phyloP scores from a whole-genome alignment of 1,140 invertebrate species.

The Leptopilina boulardi region DNA sequence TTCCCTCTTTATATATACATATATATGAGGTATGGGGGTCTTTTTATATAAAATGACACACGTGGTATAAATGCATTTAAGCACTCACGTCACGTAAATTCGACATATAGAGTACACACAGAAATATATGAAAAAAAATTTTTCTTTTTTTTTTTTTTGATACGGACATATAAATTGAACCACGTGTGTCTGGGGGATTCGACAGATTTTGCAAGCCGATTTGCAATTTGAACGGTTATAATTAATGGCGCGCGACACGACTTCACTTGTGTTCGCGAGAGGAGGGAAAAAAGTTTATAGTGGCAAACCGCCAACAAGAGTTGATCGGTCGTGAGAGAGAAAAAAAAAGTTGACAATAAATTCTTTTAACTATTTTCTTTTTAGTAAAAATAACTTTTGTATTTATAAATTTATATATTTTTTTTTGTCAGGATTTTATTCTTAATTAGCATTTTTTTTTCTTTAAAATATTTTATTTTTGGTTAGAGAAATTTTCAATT shows the following conservation, averaged over 20 bases:
- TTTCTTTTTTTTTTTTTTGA: too few relatives aligned
- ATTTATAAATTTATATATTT: neutral
- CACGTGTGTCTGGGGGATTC: slow-evolving; percentile 53
- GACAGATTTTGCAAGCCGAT: slow-evolving; percentile 60
- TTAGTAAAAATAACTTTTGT: neutral
- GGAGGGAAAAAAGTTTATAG: too few relatives aligned
- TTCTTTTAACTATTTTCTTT: neutral
- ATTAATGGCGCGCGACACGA: slow-evolving; percentile 56
- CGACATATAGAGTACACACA: neutral
- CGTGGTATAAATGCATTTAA: neutral
- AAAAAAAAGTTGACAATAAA: slow-evolving; percentile 22
- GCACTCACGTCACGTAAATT: neutral
- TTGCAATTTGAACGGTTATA: slow-evolving; percentile 65
- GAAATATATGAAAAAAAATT: neutral
- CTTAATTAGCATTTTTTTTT: too few relatives aligned
- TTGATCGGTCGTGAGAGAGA: slow-evolving; percentile 8
- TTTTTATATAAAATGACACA: slow-evolving; percentile 44
- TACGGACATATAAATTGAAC: slow-evolving; percentile 27
- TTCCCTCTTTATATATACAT: slow-evolving; percentile 26
- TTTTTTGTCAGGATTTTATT: neutral
- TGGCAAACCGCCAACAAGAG: slow-evolving; percentile 2
- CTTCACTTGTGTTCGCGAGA: too few relatives aligned
- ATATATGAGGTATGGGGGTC: too few relatives aligned
- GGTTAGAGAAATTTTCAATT: too few relatives aligned
- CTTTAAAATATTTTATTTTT: too few relatives aligned